These are phyloP conservation scores for Halichoeres trimaculatus DNA, from an alignment of 2,113 vertebrate genomes.

Conservation along the genomic window DNA sequence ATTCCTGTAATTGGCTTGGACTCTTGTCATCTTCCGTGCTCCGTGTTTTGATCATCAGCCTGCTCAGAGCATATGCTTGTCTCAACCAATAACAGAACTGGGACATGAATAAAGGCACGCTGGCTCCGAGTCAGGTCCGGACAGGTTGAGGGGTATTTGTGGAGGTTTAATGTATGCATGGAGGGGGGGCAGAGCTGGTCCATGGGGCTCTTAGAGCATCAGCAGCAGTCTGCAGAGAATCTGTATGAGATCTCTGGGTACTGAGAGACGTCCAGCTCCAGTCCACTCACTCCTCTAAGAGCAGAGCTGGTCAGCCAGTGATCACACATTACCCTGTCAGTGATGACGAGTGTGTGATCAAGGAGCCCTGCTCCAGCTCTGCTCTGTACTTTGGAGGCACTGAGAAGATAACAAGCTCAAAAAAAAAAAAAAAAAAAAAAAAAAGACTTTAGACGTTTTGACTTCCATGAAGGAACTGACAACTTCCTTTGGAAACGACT, in stretches of 20 bases:
- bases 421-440: no score
- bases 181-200: not conserved
- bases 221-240: constrained; percentile 6
- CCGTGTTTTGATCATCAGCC: constrained; percentile 57
- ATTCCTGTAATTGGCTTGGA: constrained; percentile 53
- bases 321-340: constrained; percentile 12
- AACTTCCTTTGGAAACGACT: constrained; percentile 7
- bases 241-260: constrained; percentile 30
- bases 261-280: constrained; percentile 7
- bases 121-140: constrained; percentile 30
- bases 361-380: not conserved
- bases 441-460: not conserved
- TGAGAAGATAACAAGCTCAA: not conserved
- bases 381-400: not conserved
- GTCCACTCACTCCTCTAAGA: constrained; percentile 3
- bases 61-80: constrained; percentile 59
- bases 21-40: constrained; percentile 50
- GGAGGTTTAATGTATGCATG: constrained; percentile 32
- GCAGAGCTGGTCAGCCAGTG: not conserved
- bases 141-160: constrained; percentile 32
- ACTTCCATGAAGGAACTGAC: not conserved
- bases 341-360: not conserved
- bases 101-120: constrained; percentile 47
- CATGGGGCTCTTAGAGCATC: constrained; percentile 9
- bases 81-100: constrained; percentile 44